Evolutionary conservation across 2,113 vertebrate genomes (phyloP).

Genomic region (Thamnophis sirtalis): DNA sequence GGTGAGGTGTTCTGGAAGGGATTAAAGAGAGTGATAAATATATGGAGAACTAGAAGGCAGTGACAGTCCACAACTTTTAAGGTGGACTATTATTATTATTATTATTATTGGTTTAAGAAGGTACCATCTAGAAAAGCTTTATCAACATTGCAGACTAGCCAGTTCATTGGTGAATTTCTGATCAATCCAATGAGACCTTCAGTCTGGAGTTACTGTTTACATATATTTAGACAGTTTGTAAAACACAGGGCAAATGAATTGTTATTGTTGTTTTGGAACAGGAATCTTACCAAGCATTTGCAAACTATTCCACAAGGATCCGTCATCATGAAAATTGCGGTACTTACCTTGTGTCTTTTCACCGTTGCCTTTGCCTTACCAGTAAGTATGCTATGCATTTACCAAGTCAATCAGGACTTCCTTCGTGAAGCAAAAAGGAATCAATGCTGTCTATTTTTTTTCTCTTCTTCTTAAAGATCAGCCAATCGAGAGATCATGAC

Average conservation of each 20-base stretch:
- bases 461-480: slow-evolving; percentile 52
- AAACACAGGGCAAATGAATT: not conserved
- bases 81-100: not conserved
- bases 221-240: not conserved
- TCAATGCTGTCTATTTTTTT: slow-evolving; percentile 12
- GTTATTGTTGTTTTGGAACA: not conserved
- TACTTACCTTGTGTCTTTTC: slow-evolving; percentile 69
- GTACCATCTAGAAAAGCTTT: not conserved
- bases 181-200: not conserved
- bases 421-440: not conserved
- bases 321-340: slow-evolving; percentile 61
- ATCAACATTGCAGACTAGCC: not conserved
- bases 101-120: not conserved
- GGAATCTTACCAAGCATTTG: not conserved
- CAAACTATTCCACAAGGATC: slow-evolving; percentile 55
- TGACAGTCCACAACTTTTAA: not conserved
- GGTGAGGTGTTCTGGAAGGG: not conserved
- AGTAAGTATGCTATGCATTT: slow-evolving; percentile 63
- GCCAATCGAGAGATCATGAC: slow-evolving; percentile 41
- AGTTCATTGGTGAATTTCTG: not conserved
- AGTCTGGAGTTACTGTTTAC: not conserved
- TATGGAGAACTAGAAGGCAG: not conserved
- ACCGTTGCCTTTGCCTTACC: slow-evolving; percentile 60
- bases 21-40: not conserved
- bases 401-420: not conserved